Percentiles rank a stretch among this genome's conserved stretches.
Evolutionary conservation across 2,797 vertebrate genomes (phyloP).

Genomic region (Acrocephalus scirpaceus): DNA sequence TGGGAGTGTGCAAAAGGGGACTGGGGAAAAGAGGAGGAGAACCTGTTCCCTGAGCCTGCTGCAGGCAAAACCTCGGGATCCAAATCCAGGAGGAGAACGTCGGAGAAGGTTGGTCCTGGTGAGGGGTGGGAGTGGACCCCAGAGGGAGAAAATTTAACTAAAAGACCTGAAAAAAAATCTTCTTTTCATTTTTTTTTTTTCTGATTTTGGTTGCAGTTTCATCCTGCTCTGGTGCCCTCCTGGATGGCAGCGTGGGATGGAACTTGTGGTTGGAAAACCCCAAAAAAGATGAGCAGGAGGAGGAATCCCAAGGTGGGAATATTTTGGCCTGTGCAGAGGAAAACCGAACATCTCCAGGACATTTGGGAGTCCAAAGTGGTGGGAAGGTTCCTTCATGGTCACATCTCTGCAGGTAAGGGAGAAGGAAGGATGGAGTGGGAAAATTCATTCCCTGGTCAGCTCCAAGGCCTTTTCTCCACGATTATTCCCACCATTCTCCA

Average conservation of each 20-base stretch:
- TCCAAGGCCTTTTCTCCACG: neutral
- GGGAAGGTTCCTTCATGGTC: neutral
- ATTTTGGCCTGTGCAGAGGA: neutral
- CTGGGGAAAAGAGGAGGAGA: neutral
- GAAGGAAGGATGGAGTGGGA: neutral
- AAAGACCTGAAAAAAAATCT: neutral
- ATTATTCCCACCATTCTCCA: neutral
- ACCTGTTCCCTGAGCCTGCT: neutral
- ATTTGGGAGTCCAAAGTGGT: neutral
- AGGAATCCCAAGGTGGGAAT: neutral
- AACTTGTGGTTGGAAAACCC: neutral
- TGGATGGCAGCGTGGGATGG: neutral
- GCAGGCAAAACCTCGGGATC: accelerated
- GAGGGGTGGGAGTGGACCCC: neutral
- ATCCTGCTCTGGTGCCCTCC: neutral
- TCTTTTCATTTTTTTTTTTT: too few relatives aligned
- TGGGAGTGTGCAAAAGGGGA: slow-evolving; percentile 14
- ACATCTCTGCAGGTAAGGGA: accelerated
- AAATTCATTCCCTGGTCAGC: neutral
- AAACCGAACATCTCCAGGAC: neutral
- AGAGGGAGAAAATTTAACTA: neutral
- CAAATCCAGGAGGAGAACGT: neutral
- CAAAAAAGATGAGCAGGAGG: neutral
- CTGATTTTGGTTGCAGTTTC: neutral
- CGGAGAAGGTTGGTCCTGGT: neutral